phyloP scores from a whole-genome alignment of 2,113 vertebrate species.

The Chionomys nivalis region DNA sequence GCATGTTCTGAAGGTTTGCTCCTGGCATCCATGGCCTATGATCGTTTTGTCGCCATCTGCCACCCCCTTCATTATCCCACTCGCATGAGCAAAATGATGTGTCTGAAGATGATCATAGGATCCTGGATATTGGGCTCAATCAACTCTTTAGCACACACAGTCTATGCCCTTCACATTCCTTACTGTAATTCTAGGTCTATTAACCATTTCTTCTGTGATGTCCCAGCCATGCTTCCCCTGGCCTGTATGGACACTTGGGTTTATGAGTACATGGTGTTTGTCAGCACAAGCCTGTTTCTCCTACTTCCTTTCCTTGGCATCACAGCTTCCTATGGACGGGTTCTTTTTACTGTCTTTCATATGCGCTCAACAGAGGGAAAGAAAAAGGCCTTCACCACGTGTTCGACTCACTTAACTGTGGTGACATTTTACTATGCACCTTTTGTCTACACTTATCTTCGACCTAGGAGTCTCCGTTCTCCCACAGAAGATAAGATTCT shows the following conservation, averaged over 20 bases:
- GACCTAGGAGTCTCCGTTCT: slow-evolving; percentile 8
- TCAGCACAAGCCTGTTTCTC: slow-evolving; percentile 18
- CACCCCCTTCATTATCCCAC: slow-evolving; percentile 11
- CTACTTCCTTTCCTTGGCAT: slow-evolving; percentile 50
- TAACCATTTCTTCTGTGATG: slow-evolving; percentile 20
- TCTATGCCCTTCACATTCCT: slow-evolving; percentile 1
- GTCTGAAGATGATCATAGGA: slow-evolving; percentile 21
- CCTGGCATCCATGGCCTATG: slow-evolving; percentile 64
- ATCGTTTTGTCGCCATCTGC: slow-evolving; percentile 36
- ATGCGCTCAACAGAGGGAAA: slow-evolving; percentile 49
- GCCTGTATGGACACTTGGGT: slow-evolving; percentile 26
- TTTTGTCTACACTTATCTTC: slow-evolving; percentile 58
- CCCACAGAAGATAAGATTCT: slow-evolving; percentile 37
- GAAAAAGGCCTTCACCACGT: slow-evolving; percentile 24
- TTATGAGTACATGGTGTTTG: slow-evolving; percentile 23
- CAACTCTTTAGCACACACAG: slow-evolving; percentile 42
- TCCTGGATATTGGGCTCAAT: slow-evolving; percentile 59
- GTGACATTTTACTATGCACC: slow-evolving; percentile 57
- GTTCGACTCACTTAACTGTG: slow-evolving; percentile 52
- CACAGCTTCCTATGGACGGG: slow-evolving; percentile 2
- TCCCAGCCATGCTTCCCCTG: slow-evolving; percentile 50
- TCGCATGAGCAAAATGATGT: slow-evolving; percentile 52
- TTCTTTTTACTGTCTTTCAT: slow-evolving; percentile 35
- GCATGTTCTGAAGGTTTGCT: slow-evolving; percentile 64
- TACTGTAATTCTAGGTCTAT: slow-evolving; percentile 8